Conservation (phyloP, 1,140 invertebrate genomes). For the Conopomorpha cramerella region DNA sequence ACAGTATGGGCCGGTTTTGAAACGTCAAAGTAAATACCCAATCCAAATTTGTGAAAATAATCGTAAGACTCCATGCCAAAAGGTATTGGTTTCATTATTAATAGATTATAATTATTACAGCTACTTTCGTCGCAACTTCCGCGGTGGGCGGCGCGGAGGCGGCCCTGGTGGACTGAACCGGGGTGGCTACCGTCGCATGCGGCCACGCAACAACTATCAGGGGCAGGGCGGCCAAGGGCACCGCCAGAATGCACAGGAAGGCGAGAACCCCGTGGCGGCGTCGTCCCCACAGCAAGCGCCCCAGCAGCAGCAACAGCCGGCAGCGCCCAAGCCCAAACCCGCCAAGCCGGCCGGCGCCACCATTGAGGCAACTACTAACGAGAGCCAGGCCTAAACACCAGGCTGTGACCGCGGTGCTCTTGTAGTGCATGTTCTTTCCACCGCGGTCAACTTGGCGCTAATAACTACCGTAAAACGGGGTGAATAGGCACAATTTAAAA, state of each 20-base stretch:
- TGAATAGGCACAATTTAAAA: too few species aligned
- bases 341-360: conserved; percentile 26
- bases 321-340: conserved; percentile 29
- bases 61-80: too few species aligned
- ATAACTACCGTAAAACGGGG: too few species aligned
- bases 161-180: conserved; percentile 38
- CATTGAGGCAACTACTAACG: conserved; percentile 48
- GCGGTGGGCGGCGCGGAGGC: conserved; percentile 43
- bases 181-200: conserved; percentile 29
- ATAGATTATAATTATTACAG: conserved; percentile 9
- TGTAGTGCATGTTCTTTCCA: too few species aligned
- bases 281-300: conserved; percentile 18
- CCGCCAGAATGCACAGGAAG: conserved; percentile 21
- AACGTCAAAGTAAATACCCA: too few species aligned
- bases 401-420: too few species aligned
- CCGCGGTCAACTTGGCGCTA: too few species aligned
- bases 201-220: conserved; percentile 29
- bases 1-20: too few species aligned
- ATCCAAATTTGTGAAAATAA: too few species aligned
- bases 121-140: conserved; percentile 51
- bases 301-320: too few species aligned
- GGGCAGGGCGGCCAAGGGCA: conserved; percentile 5
- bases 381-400: conserved; percentile 51
- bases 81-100: too few species aligned
- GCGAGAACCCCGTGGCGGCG: conserved; percentile 17